These are phyloP conservation scores for Laodelphax striatellus DNA, from an alignment of 1,140 invertebrate genomes.

Conservation along the genomic window DNA sequence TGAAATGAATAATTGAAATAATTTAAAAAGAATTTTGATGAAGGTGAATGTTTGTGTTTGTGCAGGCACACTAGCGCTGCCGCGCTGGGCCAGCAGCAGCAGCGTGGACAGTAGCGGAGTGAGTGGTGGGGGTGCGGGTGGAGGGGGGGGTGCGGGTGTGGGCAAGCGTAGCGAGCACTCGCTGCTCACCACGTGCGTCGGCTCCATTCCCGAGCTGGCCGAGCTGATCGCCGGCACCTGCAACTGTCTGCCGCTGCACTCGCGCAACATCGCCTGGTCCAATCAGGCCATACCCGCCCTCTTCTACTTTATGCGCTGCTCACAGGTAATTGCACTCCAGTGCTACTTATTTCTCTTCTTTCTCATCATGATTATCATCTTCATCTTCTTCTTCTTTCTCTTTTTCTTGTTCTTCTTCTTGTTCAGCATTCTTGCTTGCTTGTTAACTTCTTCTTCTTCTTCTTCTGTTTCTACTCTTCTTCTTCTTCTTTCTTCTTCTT, in stretches of 20 bases:
- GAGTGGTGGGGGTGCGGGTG: conserved; percentile 7
- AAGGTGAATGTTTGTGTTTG: neutral
- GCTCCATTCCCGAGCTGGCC: conserved; percentile 60
- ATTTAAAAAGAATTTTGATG: no score
- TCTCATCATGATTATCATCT: no score
- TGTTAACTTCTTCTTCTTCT: no score
- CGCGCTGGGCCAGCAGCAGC: conserved; percentile 71
- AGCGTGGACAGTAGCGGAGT: conserved; percentile 42
- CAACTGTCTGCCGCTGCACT: conserved; percentile 31
- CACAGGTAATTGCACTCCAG: no score
- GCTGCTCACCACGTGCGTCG: conserved; percentile 76
- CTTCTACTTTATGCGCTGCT: conserved; percentile 86
- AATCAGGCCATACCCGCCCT: conserved; percentile 59
- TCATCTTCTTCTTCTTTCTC: no score
- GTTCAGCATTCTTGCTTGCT: no score
- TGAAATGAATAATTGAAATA: no score
- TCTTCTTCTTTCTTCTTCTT: no score
- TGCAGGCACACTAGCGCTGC: conserved; percentile 64
- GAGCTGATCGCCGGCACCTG: conserved; percentile 53
- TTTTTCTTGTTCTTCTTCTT: no score
- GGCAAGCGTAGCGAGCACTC: conserved; percentile 49
- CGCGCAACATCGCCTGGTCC: conserved; percentile 40
- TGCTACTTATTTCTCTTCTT: no score
- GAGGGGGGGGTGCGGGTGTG: neutral
- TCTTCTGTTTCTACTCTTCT: no score